A percentile compares a stretch with the other conserved stretches of the same genome.
Evolutionary conservation across 2,888 invertebrate species (phyloP).

Genomic region (Amiota minor): DNA sequence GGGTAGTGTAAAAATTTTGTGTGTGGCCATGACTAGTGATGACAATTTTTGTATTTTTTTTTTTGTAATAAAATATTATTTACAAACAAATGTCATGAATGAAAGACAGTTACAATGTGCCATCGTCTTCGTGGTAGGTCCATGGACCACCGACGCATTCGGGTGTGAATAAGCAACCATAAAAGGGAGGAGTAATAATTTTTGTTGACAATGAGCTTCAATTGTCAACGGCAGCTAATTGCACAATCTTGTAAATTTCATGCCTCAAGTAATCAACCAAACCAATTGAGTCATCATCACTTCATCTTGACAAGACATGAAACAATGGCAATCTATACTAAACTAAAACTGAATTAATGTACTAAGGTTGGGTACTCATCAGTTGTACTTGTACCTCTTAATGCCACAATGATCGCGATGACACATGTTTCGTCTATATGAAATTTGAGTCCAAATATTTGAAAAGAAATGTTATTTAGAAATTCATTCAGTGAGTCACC

Average conservation of each 20-base stretch:
- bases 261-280: conserved; percentile 15
- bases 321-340: background rate
- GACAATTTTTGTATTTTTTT: conserved; percentile 49
- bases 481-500: background rate
- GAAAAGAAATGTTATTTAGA: background rate
- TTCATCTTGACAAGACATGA: background rate
- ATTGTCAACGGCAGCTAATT: conserved; percentile 55
- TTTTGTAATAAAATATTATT: background rate
- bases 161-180: conserved; percentile 13
- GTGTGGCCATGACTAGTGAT: conserved; percentile 63
- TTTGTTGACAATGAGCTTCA: conserved; percentile 44
- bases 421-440: conserved; percentile 5
- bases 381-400: conserved; percentile 32
- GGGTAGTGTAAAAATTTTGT: conserved; percentile 8
- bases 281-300: conserved; percentile 20
- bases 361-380: background rate
- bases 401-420: background rate
- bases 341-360: background rate
- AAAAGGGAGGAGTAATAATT: background rate
- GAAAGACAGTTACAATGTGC: conserved; percentile 4
- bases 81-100: conserved; percentile 2
- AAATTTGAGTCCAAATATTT: conserved; percentile 23
- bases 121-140: conserved; percentile 4
- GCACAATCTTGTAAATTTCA: conserved; percentile 54
- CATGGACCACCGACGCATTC: conserved; percentile 26